A percentile compares a stretch with the other conserved stretches of the same genome.
These are phyloP conservation scores for Pteria penguin DNA, from an alignment of 2,888 invertebrate genomes.

Conservation along the genomic window DNA sequence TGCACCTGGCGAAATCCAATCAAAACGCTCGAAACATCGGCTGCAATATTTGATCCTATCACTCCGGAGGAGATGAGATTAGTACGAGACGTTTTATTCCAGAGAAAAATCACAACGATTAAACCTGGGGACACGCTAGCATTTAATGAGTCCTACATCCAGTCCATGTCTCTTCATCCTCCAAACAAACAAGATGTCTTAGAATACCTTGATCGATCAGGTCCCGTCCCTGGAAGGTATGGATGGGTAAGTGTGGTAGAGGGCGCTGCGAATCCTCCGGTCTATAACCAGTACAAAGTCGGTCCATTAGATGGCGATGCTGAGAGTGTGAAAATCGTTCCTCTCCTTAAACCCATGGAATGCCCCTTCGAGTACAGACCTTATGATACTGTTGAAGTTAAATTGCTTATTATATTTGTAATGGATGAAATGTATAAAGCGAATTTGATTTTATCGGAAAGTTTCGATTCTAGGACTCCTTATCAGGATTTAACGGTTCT, in stretches of 20 bases:
- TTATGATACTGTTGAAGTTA: conserved; percentile 51
- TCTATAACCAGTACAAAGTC: conserved; percentile 62
- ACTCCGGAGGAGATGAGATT: conserved; percentile 51
- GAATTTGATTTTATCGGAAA: conserved; percentile 48
- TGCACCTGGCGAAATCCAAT: conserved; percentile 29
- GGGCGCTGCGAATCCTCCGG: conserved; percentile 45
- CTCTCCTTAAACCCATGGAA: conserved; percentile 45
- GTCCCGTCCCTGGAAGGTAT: conserved; percentile 54
- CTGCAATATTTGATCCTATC: conserved; percentile 51
- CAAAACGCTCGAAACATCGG: background rate
- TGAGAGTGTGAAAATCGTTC: conserved; percentile 24
- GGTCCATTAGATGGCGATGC: conserved; percentile 50
- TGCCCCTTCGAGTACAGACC: conserved; percentile 59
- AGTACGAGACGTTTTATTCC: conserved; percentile 37
- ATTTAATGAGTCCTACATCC: conserved; percentile 52
- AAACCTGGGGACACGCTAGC: conserved; percentile 33
- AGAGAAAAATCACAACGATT: conserved; percentile 37
- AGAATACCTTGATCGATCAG: conserved; percentile 47
- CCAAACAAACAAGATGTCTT: conserved; percentile 54
- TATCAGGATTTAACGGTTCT: conserved; percentile 46
- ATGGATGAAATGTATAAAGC: conserved; percentile 41
- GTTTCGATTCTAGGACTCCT: conserved; percentile 54
- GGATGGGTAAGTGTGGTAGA: conserved; percentile 55
- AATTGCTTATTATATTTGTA: conserved; percentile 44
- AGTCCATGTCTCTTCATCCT: conserved; percentile 50